Percentiles rank a stretch among this genome's conserved stretches.
Evolutionary conservation across 1,140 invertebrate genomes (phyloP).

Genomic region (Myzus persicae): DNA sequence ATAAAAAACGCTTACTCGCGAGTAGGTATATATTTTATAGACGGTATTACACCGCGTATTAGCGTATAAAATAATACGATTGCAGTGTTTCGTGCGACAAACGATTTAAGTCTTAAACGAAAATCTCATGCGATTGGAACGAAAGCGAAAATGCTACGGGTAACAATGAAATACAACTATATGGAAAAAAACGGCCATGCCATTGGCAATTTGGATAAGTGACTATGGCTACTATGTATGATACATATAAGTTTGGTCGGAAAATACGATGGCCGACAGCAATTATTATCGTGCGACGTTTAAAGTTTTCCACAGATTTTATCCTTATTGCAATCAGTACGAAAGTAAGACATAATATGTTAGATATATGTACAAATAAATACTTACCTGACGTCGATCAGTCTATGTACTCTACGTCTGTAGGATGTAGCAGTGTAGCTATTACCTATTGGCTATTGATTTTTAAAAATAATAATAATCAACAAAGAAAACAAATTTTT

Average conservation of each 20-base stretch:
- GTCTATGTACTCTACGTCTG: neutral
- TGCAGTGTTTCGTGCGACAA: slow-evolving; percentile 23
- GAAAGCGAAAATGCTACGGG: neutral
- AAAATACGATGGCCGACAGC: neutral
- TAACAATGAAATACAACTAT: neutral
- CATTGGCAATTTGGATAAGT: slow-evolving; percentile 1
- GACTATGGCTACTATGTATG: neutral
- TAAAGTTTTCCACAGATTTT: neutral
- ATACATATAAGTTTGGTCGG: neutral
- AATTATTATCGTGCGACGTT: neutral
- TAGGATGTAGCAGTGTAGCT: neutral
- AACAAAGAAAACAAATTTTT: neutral
- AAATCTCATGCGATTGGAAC: slow-evolving; percentile 20
- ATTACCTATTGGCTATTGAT: too few relatives aligned
- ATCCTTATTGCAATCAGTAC: neutral
- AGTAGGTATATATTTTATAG: neutral
- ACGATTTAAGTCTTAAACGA: slow-evolving; percentile 33
- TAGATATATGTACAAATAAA: neutral
- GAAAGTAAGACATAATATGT: neutral
- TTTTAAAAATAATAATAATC: neutral
- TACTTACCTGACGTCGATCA: neutral
- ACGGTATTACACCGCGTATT: neutral
- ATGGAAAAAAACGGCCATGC: neutral
- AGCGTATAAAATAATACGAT: neutral
- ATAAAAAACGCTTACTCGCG: neutral